Conservation (phyloP, 2,113 vertebrate genomes). For the Xenopus borealis region DNA sequence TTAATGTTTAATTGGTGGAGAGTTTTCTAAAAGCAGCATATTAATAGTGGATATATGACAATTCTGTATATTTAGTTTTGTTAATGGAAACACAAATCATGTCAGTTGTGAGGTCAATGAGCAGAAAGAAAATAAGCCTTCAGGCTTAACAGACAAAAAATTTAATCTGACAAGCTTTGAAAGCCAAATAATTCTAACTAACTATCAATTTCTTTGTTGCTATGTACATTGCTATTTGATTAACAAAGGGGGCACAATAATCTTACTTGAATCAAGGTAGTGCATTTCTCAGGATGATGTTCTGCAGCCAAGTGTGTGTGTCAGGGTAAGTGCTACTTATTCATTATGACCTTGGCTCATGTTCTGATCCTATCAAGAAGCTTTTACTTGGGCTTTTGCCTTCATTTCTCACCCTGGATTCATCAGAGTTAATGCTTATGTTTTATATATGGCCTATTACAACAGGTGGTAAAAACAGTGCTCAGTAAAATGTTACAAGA, state of each 20-base stretch:
- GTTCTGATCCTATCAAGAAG: slow-evolving; percentile 26
- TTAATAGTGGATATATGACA: too few relatives aligned
- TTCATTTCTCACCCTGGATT: slow-evolving; percentile 25
- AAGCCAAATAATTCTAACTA: neutral
- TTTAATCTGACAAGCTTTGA: neutral
- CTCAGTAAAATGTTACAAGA: slow-evolving; percentile 29
- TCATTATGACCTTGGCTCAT: slow-evolving; percentile 34
- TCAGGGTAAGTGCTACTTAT: slow-evolving; percentile 28
- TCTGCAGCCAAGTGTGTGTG: slow-evolving; percentile 27
- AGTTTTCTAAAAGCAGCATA: too few relatives aligned
- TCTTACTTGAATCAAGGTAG: neutral
- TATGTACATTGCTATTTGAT: slow-evolving; percentile 9
- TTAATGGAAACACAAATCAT: too few relatives aligned
- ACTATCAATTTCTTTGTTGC: slow-evolving; percentile 13
- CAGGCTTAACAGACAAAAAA: too few relatives aligned
- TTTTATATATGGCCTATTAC: slow-evolving; percentile 20
- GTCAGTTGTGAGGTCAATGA: too few relatives aligned
- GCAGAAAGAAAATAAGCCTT: too few relatives aligned
- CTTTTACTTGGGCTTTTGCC: slow-evolving; percentile 31
- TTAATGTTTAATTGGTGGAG: too few relatives aligned
- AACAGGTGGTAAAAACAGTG: slow-evolving; percentile 30
- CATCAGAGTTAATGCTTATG: slow-evolving; percentile 40
- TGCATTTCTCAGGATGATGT: slow-evolving; percentile 5
- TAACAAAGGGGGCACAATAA: slow-evolving; percentile 9
- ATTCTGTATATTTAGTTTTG: too few relatives aligned